Evolutionary conservation across 2,113 vertebrate species (phyloP), one percentile per base, ranked within the genome.

Genomic region (Osmerus eperlanus): DNA sequence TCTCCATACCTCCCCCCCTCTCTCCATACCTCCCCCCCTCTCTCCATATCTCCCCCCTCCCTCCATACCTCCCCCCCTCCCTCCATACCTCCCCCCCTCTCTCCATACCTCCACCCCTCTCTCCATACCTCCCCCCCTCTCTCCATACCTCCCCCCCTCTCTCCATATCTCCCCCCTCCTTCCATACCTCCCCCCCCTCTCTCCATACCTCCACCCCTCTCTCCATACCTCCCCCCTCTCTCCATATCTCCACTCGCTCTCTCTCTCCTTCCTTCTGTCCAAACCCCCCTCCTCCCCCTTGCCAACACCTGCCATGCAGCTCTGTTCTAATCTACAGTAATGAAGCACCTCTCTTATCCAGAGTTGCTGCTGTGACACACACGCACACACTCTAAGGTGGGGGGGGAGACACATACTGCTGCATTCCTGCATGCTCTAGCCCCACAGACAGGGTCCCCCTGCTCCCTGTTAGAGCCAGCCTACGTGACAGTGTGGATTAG

Each of bases 401-500:
- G 9, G 15, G 19, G 58, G 7, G 58, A 1, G 58, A 19, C 2
- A 60, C 16, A 59, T n/a, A n/a, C 3, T 19, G 56, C 56, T 59
- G 56, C 56, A 59, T 59, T 21, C n/a, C 56, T 59, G 16, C 16
- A 59, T 54, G 53, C 53, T 54, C 16, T 36, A 67, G 18, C 19
- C 66, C 32, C 25, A 65, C 73, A 70, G n/a, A 58, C 32, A 41
- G n/a, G 25, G 4, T 68, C n/a, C 29, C 81, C 72, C 71, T 52
- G 62, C 18, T 69, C 83, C 21, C 21, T 82, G 80, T 86, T 80
- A 75, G 64, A 61, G 78, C 71, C 68, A 81, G 78, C 68, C 80
- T 82, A 70, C 78, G 76, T 85, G 83, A 87, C 86, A 81, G 81
- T 76, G 84, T 87, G 82, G 88, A 90, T 88, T 89, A 86, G 88